Evolutionary conservation across 2,797 vertebrate species (phyloP), one percentile per base, ranked within the genome.

Genomic region (Muscicapa comitata): DNA sequence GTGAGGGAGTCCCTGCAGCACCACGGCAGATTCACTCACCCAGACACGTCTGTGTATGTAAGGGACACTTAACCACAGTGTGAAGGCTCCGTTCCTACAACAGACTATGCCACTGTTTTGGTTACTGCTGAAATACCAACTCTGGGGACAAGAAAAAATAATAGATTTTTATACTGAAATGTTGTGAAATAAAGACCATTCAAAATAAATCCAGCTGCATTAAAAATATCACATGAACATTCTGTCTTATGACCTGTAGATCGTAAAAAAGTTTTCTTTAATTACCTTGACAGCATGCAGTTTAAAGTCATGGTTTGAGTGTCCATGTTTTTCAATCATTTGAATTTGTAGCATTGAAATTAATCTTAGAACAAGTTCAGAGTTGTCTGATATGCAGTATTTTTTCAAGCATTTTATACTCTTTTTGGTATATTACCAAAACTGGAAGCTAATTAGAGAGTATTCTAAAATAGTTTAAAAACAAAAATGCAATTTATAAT

Each of bases 381-480:
- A 92, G 59, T 91, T 95, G 68, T 66, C 95, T 86, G 88, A 96
- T 96, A 96, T 92, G 82, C 89, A 94, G 63, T 91, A 79, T 31
- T 50, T 87, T 90, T 94, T 92, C 92, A 97, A 97, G 94, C 70
- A 90, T 73, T 87, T 94, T 37, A 50, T 59, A 61, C 25, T 53
- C 43, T 66, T 85, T 93, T 85, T 85, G 67, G 48, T 88, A 28
- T 72, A 47, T 61, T 83, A 81, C 68, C 65, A 85, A 79, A 88
- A 90, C 28, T 62, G 31, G 88, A 48, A 86, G 62, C 47, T 89
- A 82, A 81, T 81, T 35, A 78, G 51, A 79, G 62, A 79, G 58
- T 80, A 92, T 93, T 95, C 93, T 96, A 95, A 96, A 97, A 92
- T 71, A 90, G 79, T 82, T 97, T 88, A 97, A 97, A 98, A 98